Evolutionary conservation across 2,113 vertebrate genomes (phyloP).

Genomic region (Coptodon rendalli): DNA sequence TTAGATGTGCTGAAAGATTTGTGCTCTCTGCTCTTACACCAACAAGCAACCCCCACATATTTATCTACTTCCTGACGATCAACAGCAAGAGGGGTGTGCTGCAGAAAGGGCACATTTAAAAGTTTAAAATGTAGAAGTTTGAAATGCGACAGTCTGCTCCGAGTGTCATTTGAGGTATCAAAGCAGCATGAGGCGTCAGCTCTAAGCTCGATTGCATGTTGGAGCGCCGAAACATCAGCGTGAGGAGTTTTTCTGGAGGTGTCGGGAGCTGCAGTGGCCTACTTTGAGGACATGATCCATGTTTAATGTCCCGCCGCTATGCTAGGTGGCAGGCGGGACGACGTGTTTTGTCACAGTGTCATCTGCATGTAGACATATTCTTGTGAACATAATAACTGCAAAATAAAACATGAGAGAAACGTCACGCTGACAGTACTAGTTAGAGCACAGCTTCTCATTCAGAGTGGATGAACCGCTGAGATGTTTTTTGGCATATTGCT

Average conservation of each 20-base stretch:
- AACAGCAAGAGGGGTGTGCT: not conserved
- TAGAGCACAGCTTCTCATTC: not conserved
- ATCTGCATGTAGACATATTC: not conserved
- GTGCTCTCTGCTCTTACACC: not conserved
- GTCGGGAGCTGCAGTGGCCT: slow-evolving; percentile 31
- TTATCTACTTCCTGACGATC: not conserved
- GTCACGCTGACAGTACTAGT: not conserved
- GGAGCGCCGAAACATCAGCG: not conserved
- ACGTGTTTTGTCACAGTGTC: slow-evolving; percentile 8
- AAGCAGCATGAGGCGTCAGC: not conserved
- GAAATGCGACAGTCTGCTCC: not conserved
- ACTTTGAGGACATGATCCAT: slow-evolving; percentile 42
- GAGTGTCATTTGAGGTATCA: not conserved
- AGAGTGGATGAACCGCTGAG: not conserved
- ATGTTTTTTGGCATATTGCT: not conserved
- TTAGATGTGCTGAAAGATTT: not conserved
- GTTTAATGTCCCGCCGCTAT: slow-evolving; percentile 26
- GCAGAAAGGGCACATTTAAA: not conserved
- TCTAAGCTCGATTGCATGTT: not conserved
- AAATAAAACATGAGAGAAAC: slow-evolving; percentile 5
- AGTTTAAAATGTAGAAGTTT: not conserved
- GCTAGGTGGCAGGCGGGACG: not conserved
- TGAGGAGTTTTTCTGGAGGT: slow-evolving; percentile 1
- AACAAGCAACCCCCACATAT: not conserved
- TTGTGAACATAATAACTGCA: not conserved